A percentile compares a stretch with the other conserved stretches of the same genome.
phyloP scores from a whole-genome alignment of 2,888 invertebrate species.

The Archips crataeganus region DNA sequence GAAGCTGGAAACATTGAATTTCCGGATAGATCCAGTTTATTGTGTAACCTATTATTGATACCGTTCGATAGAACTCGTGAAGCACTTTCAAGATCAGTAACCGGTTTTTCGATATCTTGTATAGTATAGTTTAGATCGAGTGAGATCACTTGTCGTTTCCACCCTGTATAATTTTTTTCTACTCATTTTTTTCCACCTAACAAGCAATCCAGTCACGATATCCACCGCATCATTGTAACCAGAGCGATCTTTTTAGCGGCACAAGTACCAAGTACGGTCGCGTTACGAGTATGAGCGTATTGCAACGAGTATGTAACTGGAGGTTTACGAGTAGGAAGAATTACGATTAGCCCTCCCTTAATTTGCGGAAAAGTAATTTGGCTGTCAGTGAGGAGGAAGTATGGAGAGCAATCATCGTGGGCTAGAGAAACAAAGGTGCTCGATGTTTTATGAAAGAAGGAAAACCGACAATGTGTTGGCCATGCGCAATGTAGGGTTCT shows the following conservation, averaged over 20 bases:
- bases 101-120: too few relatives aligned
- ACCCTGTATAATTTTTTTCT: too few relatives aligned
- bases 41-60: too few relatives aligned
- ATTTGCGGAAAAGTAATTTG: constrained; percentile 45
- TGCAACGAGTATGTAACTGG: constrained; percentile 3
- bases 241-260: constrained; percentile 8
- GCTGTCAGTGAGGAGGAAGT: constrained; percentile 45
- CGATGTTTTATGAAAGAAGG: not conserved
- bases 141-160: too few relatives aligned
- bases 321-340: constrained; percentile 21
- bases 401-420: not conserved
- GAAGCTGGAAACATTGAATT: too few relatives aligned
- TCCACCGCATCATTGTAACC: not conserved
- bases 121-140: too few relatives aligned
- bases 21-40: too few relatives aligned
- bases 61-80: too few relatives aligned
- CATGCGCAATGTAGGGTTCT: too few relatives aligned
- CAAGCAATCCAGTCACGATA: constrained; percentile 6
- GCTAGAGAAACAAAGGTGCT: not conserved
- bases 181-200: not conserved
- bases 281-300: constrained; percentile 7
- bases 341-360: constrained; percentile 15
- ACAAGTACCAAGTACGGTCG: constrained; percentile 18
- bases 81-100: too few relatives aligned
- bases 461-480: too few relatives aligned